Evolutionary conservation across 2,888 invertebrate genomes (phyloP).

Genomic region (Desoria tigrina): DNA sequence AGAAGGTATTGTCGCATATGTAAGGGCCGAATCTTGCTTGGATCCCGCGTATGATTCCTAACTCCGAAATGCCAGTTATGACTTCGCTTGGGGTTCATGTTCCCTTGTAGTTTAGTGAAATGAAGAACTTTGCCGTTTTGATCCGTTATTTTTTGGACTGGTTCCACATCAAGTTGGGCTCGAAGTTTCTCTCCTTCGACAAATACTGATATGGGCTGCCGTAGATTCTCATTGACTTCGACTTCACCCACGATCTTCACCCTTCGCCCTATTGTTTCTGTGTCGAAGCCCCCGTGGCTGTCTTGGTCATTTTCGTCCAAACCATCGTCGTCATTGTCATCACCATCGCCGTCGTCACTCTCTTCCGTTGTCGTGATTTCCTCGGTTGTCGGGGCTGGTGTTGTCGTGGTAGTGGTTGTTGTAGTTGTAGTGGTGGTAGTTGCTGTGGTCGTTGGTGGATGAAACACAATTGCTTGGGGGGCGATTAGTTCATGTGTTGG

Average conservation of each 20-base stretch:
- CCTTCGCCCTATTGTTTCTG: slow-evolving; percentile 9
- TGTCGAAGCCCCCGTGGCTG: slow-evolving; percentile 5
- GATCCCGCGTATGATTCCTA: slow-evolving; percentile 1
- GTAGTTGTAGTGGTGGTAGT: slow-evolving; percentile 21
- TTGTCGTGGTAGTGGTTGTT: slow-evolving; percentile 22
- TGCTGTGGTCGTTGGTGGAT: slow-evolving; percentile 15
- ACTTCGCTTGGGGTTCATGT: not conserved
- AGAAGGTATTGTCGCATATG: slow-evolving; percentile 29
- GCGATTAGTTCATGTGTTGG: not conserved
- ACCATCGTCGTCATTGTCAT: not conserved
- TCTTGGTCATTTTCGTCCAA: too few relatives aligned
- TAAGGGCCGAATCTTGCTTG: slow-evolving; percentile 20
- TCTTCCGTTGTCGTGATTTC: slow-evolving; percentile 11
- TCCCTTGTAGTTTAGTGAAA: not conserved
- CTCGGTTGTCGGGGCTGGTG: slow-evolving; percentile 22
- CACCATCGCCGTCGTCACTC: not conserved
- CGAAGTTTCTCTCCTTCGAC: slow-evolving; percentile 33
- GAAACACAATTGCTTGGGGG: slow-evolving; percentile 20
- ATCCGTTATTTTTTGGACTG: not conserved
- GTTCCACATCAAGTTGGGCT: slow-evolving; percentile 30
- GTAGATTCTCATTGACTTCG: slow-evolving; percentile 27
- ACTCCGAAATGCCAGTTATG: not conserved
- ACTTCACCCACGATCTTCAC: slow-evolving; percentile 34
- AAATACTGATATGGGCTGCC: slow-evolving; percentile 29
- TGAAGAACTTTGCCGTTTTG: slow-evolving; percentile 10